Base-by-base conservation (phyloP, 2,888 invertebrate genomes). In the Drosophila crucigera region DNA sequence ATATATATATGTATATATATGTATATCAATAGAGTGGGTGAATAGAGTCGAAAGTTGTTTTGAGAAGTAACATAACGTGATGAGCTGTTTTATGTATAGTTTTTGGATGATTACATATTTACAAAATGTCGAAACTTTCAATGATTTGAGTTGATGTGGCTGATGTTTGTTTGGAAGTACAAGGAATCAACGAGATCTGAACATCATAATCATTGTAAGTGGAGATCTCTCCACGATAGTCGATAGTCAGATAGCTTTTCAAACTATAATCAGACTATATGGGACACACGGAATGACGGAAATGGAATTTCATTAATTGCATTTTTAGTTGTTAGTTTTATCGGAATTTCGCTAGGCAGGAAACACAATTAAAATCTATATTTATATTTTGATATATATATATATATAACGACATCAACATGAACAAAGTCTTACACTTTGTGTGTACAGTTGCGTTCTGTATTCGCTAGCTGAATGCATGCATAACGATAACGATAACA, bases 401-500 rank as follows among this genome's bases (percentile, higher is more conserved):
- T 31, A 31, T 31, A 31, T 47, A 25, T 25, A 47, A 25, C 19
- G 25, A 25, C 47, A 47, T 47, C 47, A 59, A 54, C 19, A 55
- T 47, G 64, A 75, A 61, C 61, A 63, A 72, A 75, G 72, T 68
- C 35, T 71, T 61, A 53, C 68, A 55, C 72, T 54, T 68, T 71
- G 71, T 39, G 62, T 58, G 70, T 75, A 68, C 65, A 78, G 78
- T 71, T 65, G 70, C 70, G 64, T 41, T 67, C 56, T 30, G 39
- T 62, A 31, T 41, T 31, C 54, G 71, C 60, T 75, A 61, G 75
- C 76, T 64, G 68, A 72, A 79, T 79, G 78, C 78, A 72, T 68
- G 78, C 76, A 56, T 43, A 65, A 49, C 65, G 56, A 35, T 41
- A 68, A 66, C 67, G 50, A 30, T 62, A 59, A 74, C 74, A 58